These are phyloP conservation scores for Monochamus saltuarius DNA, from an alignment of 1,140 invertebrate species.

Conservation along the genomic window DNA sequence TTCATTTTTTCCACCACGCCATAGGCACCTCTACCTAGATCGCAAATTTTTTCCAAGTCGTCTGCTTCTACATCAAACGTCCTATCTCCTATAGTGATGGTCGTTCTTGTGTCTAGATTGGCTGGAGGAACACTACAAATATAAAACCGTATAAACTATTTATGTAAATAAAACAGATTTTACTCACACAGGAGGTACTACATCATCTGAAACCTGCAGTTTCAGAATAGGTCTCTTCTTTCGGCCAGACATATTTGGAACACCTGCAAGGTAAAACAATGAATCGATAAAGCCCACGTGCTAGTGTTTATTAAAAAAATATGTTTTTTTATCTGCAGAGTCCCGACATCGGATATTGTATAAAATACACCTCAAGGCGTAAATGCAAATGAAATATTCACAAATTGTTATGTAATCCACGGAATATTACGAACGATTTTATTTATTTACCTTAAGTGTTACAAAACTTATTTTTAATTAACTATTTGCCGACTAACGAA, in stretches of 20 bases:
- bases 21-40: constrained; percentile 93
- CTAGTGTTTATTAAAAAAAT: too few species aligned
- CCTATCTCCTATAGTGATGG: constrained; percentile 81
- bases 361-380: too few species aligned
- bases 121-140: constrained; percentile 67
- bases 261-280: constrained; percentile 1
- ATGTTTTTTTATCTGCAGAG: too few species aligned
- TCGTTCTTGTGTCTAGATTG: constrained; percentile 82
- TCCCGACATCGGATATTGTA: too few species aligned
- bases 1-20: constrained; percentile 96
- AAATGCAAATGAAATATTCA: too few species aligned
- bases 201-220: constrained; percentile 55
- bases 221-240: constrained; percentile 52
- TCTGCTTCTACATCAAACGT: constrained; percentile 91
- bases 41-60: constrained; percentile 81
- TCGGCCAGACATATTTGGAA: constrained; percentile 35
- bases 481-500: too few species aligned
- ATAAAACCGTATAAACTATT: background rate
- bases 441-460: too few species aligned
- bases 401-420: too few species aligned
- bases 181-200: constrained; percentile 53
- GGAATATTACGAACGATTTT: too few species aligned
- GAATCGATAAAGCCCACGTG: background rate
- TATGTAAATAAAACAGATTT: background rate
- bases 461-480: too few species aligned